Percentiles rank a stretch among this genome's conserved stretches.
Conservation (phyloP, 1,140 invertebrate species). For the Bombyx mandarina region DNA sequence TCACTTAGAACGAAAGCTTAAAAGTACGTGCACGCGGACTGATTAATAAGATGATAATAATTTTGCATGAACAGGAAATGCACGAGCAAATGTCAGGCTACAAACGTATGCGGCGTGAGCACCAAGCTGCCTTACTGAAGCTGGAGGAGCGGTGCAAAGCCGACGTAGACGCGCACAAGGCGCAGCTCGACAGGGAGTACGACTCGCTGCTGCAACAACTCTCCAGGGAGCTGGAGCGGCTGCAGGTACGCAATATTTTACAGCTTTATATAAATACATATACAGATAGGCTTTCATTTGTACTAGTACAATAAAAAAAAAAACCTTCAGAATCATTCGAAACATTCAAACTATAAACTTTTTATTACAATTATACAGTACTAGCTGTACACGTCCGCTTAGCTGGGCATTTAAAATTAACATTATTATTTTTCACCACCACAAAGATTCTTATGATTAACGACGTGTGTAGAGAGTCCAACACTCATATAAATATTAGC, state of each 20-base stretch:
- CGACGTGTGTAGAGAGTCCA: too few species aligned
- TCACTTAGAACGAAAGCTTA: too few species aligned
- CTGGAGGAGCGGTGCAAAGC: slow-evolving; percentile 95
- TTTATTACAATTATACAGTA: too few species aligned
- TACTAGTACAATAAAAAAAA: too few species aligned
- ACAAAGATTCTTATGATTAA: too few species aligned
- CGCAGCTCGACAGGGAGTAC: slow-evolving; percentile 96
- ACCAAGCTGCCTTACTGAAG: slow-evolving; percentile 93
- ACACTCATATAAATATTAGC: too few species aligned
- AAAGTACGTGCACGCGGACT: too few species aligned
- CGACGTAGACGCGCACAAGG: slow-evolving; percentile 97
- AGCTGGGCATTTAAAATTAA: too few species aligned
- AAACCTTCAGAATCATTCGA: neutral
- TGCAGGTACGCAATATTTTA: slow-evolving; percentile 72
- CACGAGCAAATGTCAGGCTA: slow-evolving; percentile 99
- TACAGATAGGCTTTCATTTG: neutral
- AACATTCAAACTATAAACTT: neutral
- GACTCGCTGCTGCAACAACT: slow-evolving; percentile 92
- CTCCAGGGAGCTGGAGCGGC: slow-evolving; percentile 91
- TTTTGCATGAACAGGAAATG: slow-evolving; percentile 83
- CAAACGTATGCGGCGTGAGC: slow-evolving; percentile 96
- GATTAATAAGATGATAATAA: too few species aligned
- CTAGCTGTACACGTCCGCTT: too few species aligned
- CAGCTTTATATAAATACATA: neutral
- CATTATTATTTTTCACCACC: too few species aligned